Conservation (phyloP, 2,113 vertebrate species). For the Ctenodactylus gundi region DNA sequence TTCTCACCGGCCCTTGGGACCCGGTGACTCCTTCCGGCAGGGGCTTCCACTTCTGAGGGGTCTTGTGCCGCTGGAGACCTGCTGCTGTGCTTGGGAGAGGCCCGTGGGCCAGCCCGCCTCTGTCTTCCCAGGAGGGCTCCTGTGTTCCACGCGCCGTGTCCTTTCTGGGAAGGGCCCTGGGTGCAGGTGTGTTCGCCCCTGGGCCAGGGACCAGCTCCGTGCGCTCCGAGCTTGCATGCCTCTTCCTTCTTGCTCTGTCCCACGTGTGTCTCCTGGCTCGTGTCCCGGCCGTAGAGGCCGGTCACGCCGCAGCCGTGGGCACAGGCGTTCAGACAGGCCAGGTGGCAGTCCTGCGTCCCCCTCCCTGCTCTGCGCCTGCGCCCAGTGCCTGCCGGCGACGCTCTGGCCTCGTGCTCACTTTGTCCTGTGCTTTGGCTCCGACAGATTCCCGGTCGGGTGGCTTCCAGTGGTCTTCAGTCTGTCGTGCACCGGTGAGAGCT, state of each 20-base stretch:
- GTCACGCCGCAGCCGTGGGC: not conserved
- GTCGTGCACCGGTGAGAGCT: constrained; percentile 91
- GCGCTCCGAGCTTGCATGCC: constrained; percentile 55
- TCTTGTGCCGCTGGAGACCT: not conserved
- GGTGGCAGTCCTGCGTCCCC: not conserved
- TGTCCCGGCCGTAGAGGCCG: not conserved
- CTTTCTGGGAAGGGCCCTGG: constrained; percentile 4
- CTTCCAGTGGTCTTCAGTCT: constrained; percentile 94
- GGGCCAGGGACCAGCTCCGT: not conserved
- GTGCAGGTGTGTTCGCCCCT: not conserved
- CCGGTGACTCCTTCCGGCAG: not conserved
- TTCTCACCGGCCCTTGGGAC: not conserved
- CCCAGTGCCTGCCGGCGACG: not conserved
- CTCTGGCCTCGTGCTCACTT: constrained; percentile 63
- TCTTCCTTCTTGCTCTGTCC: constrained; percentile 3
- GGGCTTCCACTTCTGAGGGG: constrained; percentile 19
- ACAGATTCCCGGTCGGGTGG: constrained; percentile 94
- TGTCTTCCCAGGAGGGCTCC: not conserved
- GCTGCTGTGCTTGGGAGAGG: not conserved
- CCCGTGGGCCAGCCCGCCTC: not conserved
- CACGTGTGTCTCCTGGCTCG: not conserved
- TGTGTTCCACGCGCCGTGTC: not conserved
- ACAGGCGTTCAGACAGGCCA: not conserved
- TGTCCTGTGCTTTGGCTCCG: constrained; percentile 86
- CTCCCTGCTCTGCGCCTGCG: not conserved